These are phyloP conservation scores for Labeo catla DNA, from an alignment of 2,113 vertebrate genomes.

Conservation along the genomic window DNA sequence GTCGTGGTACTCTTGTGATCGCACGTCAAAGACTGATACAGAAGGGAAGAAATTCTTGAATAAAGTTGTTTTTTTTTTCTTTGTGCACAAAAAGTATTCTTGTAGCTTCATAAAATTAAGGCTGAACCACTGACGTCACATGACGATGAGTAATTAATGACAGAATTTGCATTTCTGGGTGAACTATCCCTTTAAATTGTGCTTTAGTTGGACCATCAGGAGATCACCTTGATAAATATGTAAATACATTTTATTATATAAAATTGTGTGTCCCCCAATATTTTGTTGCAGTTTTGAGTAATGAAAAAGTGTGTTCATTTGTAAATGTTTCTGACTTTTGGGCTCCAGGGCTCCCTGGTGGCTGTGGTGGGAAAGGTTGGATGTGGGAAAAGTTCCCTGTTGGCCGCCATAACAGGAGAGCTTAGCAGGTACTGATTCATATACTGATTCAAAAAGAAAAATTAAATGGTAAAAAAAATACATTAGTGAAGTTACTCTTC, in stretches of 20 bases:
- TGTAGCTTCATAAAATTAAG: too few relatives aligned
- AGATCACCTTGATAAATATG: background rate
- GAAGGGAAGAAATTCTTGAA: too few relatives aligned
- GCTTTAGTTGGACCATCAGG: background rate
- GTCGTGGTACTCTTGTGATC: too few relatives aligned
- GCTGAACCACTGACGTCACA: too few relatives aligned
- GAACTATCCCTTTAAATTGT: background rate
- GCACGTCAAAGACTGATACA: too few relatives aligned
- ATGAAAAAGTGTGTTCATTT: background rate
- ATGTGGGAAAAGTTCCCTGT: slow-evolving; percentile 91
- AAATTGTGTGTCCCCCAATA: background rate
- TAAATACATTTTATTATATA: background rate
- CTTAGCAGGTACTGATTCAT: slow-evolving; percentile 83
- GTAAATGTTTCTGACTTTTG: background rate
- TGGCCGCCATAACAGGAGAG: slow-evolving; percentile 91
- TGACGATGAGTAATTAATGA: too few relatives aligned
- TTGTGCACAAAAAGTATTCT: too few relatives aligned
- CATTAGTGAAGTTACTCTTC: too few relatives aligned
- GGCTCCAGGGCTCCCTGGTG: slow-evolving; percentile 84
- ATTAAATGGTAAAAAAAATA: too few relatives aligned
- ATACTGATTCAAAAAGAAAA: too few relatives aligned
- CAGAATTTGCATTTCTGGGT: too few relatives aligned
- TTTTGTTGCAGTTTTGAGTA: background rate
- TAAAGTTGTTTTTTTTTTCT: too few relatives aligned
- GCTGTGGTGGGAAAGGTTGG: slow-evolving; percentile 94